Percentiles rank a stretch among this genome's conserved stretches.
Evolutionary conservation across 2,797 vertebrate species (phyloP).

Genomic region (Siniperca undulata): DNA sequence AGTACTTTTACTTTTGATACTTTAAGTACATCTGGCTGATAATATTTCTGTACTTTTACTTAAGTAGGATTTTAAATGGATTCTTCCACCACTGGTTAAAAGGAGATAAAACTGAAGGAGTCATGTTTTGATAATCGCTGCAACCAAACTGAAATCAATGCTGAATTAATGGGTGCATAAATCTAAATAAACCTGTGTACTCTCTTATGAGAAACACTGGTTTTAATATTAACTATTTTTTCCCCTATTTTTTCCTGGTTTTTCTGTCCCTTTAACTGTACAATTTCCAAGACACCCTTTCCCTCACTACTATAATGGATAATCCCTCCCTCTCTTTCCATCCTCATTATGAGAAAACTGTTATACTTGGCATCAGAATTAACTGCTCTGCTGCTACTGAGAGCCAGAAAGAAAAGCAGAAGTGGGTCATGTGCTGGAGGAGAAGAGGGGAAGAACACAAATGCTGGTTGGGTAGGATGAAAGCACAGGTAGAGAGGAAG

Average conservation of each 20-base stretch:
- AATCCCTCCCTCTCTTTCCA: constrained; percentile 56
- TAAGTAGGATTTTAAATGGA: no score
- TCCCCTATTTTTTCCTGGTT: not conserved
- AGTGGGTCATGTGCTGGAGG: constrained; percentile 79
- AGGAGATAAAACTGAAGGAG: not conserved
- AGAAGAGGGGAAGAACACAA: constrained; percentile 34
- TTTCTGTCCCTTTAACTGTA: constrained; percentile 36
- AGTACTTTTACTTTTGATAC: not conserved
- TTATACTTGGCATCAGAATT: constrained; percentile 79
- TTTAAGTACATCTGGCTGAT: not conserved
- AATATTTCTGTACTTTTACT: not conserved
- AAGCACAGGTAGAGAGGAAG: constrained; percentile 50
- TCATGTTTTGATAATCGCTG: constrained; percentile 12
- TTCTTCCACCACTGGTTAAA: not conserved
- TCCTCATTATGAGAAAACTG: constrained; percentile 83
- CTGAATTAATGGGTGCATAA: not conserved
- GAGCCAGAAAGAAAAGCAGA: constrained; percentile 64
- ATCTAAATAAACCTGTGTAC: not conserved
- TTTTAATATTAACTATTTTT: constrained; percentile 26
- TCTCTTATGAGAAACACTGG: not conserved
- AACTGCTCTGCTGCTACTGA: constrained; percentile 73
- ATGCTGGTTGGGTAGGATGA: constrained; percentile 25
- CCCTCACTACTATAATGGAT: constrained; percentile 53
- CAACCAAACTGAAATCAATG: constrained; percentile 7
- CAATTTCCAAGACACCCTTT: constrained; percentile 40